These are phyloP conservation scores for Caenorhabditis doughertyi DNA, from an alignment of 2,888 invertebrate genomes.

Conservation along the genomic window DNA sequence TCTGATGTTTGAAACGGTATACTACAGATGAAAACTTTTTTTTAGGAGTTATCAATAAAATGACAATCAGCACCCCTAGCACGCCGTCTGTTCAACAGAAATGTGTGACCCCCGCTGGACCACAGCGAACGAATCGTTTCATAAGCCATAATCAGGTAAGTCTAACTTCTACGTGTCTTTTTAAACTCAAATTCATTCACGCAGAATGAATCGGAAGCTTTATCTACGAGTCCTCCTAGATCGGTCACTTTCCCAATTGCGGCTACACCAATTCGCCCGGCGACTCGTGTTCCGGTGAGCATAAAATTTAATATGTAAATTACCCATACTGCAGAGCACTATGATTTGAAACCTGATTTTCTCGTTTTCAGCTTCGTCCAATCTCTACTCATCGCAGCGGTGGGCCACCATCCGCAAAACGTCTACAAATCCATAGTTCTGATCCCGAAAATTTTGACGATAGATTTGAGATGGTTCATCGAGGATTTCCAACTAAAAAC, in stretches of 20 bases:
- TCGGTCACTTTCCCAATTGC: neutral
- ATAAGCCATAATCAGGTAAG: neutral
- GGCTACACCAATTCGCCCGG: neutral
- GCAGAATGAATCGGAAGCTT: neutral
- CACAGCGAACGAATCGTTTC: neutral
- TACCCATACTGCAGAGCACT: no score
- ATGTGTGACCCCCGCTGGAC: neutral
- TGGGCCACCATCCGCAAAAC: no score
- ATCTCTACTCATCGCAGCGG: no score
- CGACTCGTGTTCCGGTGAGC: neutral
- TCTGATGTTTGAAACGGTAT: no score
- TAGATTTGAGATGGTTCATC: no score
- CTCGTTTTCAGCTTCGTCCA: no score
- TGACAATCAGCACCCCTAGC: constrained; percentile 5
- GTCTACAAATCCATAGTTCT: no score
- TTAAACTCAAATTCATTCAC: neutral
- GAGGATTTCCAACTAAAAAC: neutral
- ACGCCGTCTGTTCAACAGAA: neutral
- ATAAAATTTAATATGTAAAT: no score
- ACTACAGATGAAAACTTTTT: neutral
- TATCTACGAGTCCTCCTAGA: neutral
- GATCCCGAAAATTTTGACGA: no score
- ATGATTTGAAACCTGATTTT: no score
- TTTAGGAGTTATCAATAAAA: neutral
- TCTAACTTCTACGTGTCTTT: no score